Percentiles rank a stretch among this genome's conserved stretches.
These are phyloP conservation scores for Ceyx erithaca DNA, from an alignment of 2,797 vertebrate species.

Conservation along the genomic window DNA sequence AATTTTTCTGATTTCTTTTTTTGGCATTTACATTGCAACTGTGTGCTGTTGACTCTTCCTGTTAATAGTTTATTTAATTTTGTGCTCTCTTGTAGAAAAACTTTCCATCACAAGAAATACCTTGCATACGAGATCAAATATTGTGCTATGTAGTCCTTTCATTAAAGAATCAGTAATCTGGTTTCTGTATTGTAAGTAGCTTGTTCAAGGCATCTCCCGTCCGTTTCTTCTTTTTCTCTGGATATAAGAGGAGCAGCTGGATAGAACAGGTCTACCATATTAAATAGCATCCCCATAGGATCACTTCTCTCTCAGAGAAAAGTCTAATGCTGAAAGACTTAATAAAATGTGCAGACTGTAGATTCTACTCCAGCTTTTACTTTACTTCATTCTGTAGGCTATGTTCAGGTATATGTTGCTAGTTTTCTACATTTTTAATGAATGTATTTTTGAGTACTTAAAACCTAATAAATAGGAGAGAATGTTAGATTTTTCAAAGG, in stretches of 20 bases:
- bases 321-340: not conserved
- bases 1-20: not conserved
- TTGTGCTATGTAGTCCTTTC: not conserved
- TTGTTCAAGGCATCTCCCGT: constrained; percentile 21
- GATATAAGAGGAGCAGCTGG: constrained; percentile 38
- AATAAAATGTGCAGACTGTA: not conserved
- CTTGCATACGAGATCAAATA: not conserved
- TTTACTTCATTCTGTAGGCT: not conserved
- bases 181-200: constrained; percentile 26
- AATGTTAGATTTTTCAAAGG: not conserved
- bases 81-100: not conserved
- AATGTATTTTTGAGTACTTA: not conserved
- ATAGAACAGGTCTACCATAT: not conserved
- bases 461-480: not conserved
- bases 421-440: not conserved
- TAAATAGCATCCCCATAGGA: constrained; percentile 25
- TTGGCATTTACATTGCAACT: not conserved
- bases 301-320: not conserved
- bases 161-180: constrained; percentile 9
- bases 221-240: not conserved
- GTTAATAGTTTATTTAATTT: constrained; percentile 28
- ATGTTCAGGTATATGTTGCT: not conserved
- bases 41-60: not conserved
- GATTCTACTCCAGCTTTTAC: not conserved
- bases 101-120: not conserved